Percentiles rank a stretch among this genome's conserved stretches.
Conservation (phyloP, 1,140 invertebrate species). For the Archivesica marissinica region DNA sequence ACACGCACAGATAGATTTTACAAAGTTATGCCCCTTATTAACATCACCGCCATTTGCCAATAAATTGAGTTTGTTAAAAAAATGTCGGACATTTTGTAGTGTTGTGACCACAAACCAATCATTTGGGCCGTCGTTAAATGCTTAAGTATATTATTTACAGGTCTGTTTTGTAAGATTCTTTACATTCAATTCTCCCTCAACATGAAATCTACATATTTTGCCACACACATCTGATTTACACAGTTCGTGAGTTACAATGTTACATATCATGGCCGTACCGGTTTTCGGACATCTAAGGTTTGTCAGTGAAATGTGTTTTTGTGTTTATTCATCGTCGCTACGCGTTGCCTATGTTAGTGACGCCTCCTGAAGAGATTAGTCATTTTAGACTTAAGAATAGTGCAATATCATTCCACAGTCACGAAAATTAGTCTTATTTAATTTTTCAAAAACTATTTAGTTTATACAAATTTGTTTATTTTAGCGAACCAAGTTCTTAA, state of each 20-base stretch:
- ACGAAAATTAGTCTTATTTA: no score
- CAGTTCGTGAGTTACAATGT: neutral
- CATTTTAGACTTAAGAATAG: no score
- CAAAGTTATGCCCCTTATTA: neutral
- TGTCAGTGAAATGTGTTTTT: no score
- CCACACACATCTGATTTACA: neutral
- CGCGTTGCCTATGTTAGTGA: no score
- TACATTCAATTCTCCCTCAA: neutral
- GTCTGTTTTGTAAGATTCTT: neutral
- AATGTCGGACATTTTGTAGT: constrained; percentile 17
- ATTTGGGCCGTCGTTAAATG: neutral
- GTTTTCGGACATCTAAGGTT: no score
- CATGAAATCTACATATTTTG: neutral
- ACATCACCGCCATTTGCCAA: neutral
- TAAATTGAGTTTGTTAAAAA: neutral
- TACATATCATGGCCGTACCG: neutral
- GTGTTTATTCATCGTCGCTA: no score
- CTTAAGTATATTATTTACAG: neutral
- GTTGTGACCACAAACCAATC: neutral
- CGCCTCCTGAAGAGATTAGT: no score
- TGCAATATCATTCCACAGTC: no score
- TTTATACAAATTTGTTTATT: no score
- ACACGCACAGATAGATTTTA: no score
- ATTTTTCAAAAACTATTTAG: no score
- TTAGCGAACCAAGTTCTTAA: no score